Percentiles rank a stretch among this genome's conserved stretches.
Conservation (phyloP, 92 coral and sea anemone species). For the Heteractis magnifica region DNA sequence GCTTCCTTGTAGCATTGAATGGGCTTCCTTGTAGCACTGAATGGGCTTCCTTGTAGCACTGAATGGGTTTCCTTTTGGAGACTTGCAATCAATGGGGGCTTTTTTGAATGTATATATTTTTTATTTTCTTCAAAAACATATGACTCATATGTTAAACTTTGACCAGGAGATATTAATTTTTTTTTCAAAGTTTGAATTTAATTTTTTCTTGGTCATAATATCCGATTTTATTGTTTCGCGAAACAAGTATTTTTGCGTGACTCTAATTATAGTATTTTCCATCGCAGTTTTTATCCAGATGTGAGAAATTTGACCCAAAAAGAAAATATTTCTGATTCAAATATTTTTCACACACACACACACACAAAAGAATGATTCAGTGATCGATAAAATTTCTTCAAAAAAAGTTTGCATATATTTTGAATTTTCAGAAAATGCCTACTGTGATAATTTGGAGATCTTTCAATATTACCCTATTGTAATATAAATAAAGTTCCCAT, state of each 20-base stretch:
- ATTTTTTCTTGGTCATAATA: background rate
- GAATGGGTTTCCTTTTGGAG: background rate
- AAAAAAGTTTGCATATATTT: background rate
- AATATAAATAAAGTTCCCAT: background rate
- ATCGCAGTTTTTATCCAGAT: background rate
- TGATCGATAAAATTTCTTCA: background rate
- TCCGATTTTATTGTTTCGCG: background rate
- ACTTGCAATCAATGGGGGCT: too few species aligned
- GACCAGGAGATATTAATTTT: background rate
- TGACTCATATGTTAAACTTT: too few species aligned
- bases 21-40: background rate
- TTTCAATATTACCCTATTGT: background rate
- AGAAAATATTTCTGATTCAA: background rate
- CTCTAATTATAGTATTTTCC: background rate
- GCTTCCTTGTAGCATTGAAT: background rate
- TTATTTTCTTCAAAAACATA: too few species aligned
- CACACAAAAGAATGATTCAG: background rate
- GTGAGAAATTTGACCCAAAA: background rate
- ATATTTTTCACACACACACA: background rate
- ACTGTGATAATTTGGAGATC: too few species aligned
- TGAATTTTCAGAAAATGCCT: background rate
- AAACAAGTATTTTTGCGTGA: background rate
- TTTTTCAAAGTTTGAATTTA: background rate
- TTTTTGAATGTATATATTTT: too few species aligned
- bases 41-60: background rate